Conservation (phyloP, 2,797 vertebrate species). For the Zalophus californianus region DNA sequence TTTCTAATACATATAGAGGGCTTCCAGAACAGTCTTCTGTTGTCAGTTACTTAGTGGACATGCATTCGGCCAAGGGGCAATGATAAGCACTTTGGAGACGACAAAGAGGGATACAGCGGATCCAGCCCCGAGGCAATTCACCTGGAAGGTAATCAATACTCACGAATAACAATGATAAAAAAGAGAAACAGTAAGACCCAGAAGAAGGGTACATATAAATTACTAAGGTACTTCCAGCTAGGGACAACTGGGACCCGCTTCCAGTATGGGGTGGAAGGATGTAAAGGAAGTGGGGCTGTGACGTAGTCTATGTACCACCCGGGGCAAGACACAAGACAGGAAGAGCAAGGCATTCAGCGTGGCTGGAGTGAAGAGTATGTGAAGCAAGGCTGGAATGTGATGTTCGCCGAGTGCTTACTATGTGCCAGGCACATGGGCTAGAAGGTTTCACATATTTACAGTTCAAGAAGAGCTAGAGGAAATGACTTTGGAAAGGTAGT, state of each 20-base stretch:
- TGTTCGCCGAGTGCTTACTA: conserved; percentile 22
- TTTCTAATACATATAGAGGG: neutral
- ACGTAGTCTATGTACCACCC: neutral
- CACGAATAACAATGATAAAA: neutral
- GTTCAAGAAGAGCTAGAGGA: conserved; percentile 48
- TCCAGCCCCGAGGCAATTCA: neutral
- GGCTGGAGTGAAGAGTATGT: neutral
- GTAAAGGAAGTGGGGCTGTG: neutral
- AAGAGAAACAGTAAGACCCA: neutral
- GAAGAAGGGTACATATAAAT: neutral
- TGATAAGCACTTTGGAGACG: conserved; percentile 10
- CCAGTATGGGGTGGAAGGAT: neutral
- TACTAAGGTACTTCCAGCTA: neutral
- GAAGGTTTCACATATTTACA: conserved; percentile 46
- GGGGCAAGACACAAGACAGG: conserved; percentile 32
- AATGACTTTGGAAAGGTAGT: conserved; percentile 59
- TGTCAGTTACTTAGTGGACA: neutral
- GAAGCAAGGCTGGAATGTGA: conserved; percentile 21
- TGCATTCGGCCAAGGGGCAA: conserved; percentile 11
- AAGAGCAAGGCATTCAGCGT: neutral
- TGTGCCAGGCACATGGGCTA: conserved; percentile 21
- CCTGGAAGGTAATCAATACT: conserved; percentile 13
- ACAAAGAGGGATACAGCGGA: conserved; percentile 14
- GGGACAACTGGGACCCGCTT: neutral
- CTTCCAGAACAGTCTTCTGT: conserved; percentile 39